Conservation (phyloP, 2,113 vertebrate species). For the Malurus alboscapulatus region DNA sequence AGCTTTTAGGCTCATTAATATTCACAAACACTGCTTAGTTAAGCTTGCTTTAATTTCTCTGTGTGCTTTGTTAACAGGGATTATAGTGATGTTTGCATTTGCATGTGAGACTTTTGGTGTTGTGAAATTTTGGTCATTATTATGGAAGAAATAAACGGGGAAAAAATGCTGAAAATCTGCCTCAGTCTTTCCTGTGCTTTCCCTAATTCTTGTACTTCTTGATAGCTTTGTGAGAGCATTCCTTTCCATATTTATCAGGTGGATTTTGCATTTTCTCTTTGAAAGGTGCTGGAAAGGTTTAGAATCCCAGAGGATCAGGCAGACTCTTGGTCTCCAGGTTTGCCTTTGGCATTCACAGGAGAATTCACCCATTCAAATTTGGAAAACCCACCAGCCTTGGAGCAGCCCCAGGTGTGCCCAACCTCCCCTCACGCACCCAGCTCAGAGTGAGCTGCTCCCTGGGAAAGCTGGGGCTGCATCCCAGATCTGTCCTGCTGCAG, state of each 20-base stretch:
- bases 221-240: not conserved
- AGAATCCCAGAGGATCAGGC: not conserved
- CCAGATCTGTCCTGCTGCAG: not conserved
- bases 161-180: not conserved
- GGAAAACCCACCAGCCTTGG: constrained; percentile 44
- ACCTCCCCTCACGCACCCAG: not conserved
- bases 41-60: constrained; percentile 79
- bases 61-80: constrained; percentile 77
- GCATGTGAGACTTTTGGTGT: constrained; percentile 63
- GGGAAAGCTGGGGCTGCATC: rapidly evolving
- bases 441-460: rapidly evolving
- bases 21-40: constrained; percentile 74
- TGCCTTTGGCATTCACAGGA: not conserved
- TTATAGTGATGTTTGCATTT: constrained; percentile 78
- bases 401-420: not conserved
- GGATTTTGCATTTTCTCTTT: constrained; percentile 1
- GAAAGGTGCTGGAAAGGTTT: not conserved
- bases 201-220: constrained; percentile 6
- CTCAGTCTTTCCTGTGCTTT: not conserved
- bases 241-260: constrained; percentile 28
- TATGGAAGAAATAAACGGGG: constrained; percentile 58
- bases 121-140: constrained; percentile 68
- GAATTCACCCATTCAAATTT: not conserved
- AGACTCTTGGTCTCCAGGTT: not conserved
- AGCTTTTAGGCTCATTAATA: constrained; percentile 75